These are phyloP conservation scores for Mandrillus leucophaeus DNA, from an alignment of 2,113 vertebrate species.

Conservation along the genomic window DNA sequence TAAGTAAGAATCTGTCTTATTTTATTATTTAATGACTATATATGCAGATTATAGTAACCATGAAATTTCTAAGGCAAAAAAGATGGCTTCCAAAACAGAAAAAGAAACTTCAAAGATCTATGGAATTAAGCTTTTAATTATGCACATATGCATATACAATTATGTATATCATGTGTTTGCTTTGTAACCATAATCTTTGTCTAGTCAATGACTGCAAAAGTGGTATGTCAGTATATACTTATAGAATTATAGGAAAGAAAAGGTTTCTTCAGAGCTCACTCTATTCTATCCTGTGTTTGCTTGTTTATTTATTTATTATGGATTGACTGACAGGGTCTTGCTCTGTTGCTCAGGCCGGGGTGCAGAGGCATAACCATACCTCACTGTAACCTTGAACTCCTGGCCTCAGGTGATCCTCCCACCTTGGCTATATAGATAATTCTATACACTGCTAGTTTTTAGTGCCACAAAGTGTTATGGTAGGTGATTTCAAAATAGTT, in stretches of 20 bases:
- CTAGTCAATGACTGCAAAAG: neutral
- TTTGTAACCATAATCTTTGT: neutral
- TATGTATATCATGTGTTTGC: neutral
- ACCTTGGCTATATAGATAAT: neutral
- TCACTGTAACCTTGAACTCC: neutral
- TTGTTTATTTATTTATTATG: no score
- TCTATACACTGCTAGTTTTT: neutral
- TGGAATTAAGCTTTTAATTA: neutral
- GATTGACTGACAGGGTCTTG: no score
- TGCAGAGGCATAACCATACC: no score
- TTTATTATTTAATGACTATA: neutral
- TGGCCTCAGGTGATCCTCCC: no score
- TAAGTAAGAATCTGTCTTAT: neutral
- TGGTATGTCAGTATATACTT: neutral
- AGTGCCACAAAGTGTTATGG: neutral
- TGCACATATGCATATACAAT: neutral
- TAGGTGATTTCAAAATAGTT: constrained; percentile 22
- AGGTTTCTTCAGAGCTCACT: neutral
- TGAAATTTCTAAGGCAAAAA: neutral
- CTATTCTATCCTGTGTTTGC: neutral
- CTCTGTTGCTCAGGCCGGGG: no score
- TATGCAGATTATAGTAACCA: neutral
- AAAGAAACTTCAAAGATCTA: neutral
- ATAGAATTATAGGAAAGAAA: neutral
- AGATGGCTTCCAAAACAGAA: neutral